These are phyloP conservation scores for Drosophila kikkawai DNA, from an alignment of 1,140 invertebrate species.

Conservation along the genomic window DNA sequence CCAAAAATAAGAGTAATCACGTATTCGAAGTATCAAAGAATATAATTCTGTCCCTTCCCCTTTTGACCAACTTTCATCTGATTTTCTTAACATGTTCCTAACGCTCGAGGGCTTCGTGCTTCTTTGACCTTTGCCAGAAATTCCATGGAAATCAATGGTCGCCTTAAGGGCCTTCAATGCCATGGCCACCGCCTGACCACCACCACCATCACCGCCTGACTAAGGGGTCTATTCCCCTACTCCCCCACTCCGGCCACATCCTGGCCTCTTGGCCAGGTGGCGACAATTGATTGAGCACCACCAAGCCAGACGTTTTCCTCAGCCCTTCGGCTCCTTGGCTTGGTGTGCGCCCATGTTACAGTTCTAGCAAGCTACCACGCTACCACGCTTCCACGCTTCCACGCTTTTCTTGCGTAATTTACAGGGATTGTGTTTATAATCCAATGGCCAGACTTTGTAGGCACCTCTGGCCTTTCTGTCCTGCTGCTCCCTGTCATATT, in stretches of 20 bases:
- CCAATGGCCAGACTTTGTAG: neutral
- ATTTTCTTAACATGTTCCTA: conserved; percentile 10
- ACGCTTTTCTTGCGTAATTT: conserved; percentile 42
- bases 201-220: neutral
- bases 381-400: neutral
- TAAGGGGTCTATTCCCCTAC: neutral
- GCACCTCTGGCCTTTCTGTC: neutral
- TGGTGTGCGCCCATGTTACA: neutral
- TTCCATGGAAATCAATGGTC: conserved; percentile 47
- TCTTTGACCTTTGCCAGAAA: conserved; percentile 48
- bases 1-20: neutral
- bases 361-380: neutral
- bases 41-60: neutral
- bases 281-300: conserved; percentile 44
- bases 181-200: conserved; percentile 30
- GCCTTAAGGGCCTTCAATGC: conserved; percentile 36
- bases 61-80: neutral
- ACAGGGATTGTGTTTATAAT: conserved; percentile 34
- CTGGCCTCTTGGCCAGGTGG: conserved; percentile 23
- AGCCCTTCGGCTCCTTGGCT: neutral
- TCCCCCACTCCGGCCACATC: neutral
- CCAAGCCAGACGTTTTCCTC: conserved; percentile 7
- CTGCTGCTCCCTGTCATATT: conserved; percentile 14
- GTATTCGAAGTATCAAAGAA: neutral
- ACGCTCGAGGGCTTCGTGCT: conserved; percentile 14